These are phyloP conservation scores for Mellivora capensis DNA, from an alignment of 2,113 vertebrate genomes.

Conservation along the genomic window DNA sequence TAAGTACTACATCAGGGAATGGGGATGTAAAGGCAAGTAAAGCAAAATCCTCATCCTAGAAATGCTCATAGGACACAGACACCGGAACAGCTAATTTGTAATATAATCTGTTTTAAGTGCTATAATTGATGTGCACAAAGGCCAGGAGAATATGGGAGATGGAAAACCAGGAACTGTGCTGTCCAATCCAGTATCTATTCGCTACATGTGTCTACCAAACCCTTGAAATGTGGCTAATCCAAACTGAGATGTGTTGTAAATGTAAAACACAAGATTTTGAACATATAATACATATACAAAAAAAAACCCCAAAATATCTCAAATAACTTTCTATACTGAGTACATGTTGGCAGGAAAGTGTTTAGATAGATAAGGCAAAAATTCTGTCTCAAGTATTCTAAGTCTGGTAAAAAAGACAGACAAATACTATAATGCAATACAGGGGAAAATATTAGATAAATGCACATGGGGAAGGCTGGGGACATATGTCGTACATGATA, in stretches of 20 bases:
- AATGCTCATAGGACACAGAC: not conserved
- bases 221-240: not conserved
- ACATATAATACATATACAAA: not conserved
- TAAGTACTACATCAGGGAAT: not conserved
- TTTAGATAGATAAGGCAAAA: slow-evolving; percentile 14
- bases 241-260: not conserved
- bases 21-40: not conserved
- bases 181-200: not conserved
- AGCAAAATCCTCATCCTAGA: slow-evolving; percentile 13
- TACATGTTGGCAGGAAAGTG: slow-evolving; percentile 4
- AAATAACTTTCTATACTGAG: slow-evolving; percentile 13
- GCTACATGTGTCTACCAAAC: not conserved
- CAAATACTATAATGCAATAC: not conserved
- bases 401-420: slow-evolving; percentile 33
- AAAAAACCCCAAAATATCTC: not conserved
- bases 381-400: not conserved
- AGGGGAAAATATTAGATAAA: not conserved
- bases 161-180: not conserved
- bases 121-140: not conserved
- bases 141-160: not conserved
- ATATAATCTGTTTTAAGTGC: not conserved
- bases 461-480: not conserved
- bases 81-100: not conserved
- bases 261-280: slow-evolving; percentile 9
- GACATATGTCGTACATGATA: not conserved